Evolutionary conservation across 2,113 vertebrate species (phyloP), one percentile per base, ranked within the genome.

Genomic region (Microcebus griseorufus): DNA sequence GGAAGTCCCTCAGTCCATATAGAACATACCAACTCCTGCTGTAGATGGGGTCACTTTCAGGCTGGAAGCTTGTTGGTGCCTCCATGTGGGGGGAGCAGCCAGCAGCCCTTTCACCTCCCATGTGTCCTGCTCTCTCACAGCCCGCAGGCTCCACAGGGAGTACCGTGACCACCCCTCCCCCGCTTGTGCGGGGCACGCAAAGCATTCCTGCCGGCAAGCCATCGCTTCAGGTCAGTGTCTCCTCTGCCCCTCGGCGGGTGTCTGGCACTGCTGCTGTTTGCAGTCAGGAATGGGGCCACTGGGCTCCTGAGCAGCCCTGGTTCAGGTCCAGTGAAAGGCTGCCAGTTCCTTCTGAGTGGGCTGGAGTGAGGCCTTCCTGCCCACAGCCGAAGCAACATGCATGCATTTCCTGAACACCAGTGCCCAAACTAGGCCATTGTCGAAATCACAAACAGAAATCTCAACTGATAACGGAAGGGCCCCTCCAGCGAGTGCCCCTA

Each of bases 181-280:
- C 99, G 45, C 98, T 99, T 18, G 99, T 99, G 93, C 98, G 99
- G 98, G 99, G 99, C 55, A 99, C 99, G n/a, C 99, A 99, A 98
- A 98, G 96, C 97, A 98, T 99, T 98, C 98, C 99, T 96, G 98
- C 99, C 45, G 98, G 98, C 98, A 99, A 99, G 98, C 98, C 99
- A 39, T 97, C 99, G 62, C 98, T 99, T 45, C 99, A 99, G 99
- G 99, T 99, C 70, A 99, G 98, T 98, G 81, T 96, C 82, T 20
- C 51, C 23, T 67, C 45, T 53, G 34, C 22, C 4, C 32, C 3
- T 17, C 23, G 8, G 13, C 22, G 6, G 3, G 11, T 9, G 10
- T 13, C 42, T 23, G 6, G 82, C 27, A 48, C 32, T 23, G 11
- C 80, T 67, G 5, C 53, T 53, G 5, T 14, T n/a, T 29, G 7